Conservation (phyloP, 2,888 invertebrate species). For the Agyllia agylla region DNA sequence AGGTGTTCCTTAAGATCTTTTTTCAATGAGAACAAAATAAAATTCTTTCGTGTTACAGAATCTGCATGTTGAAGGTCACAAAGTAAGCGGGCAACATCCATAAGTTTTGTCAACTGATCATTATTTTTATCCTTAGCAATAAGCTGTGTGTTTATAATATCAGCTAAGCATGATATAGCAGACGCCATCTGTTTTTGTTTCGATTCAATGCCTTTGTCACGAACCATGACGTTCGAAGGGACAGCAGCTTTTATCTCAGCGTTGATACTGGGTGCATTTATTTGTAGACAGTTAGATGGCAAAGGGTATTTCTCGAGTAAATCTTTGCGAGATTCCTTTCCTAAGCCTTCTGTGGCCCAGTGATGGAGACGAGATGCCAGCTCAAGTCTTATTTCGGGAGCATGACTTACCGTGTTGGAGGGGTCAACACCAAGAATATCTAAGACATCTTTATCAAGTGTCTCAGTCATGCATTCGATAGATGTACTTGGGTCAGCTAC, state of each 20-base stretch:
- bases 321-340: background rate
- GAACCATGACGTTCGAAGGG: too few relatives aligned
- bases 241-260: too few relatives aligned
- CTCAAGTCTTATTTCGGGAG: background rate
- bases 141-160: background rate
- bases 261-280: background rate
- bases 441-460: background rate
- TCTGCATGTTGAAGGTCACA: background rate
- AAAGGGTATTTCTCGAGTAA: background rate
- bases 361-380: background rate
- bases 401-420: background rate
- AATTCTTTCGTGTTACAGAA: background rate
- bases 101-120: background rate
- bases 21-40: background rate
- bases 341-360: background rate
- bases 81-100: background rate
- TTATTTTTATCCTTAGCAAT: background rate
- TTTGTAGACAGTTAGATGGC: background rate
- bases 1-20: background rate
- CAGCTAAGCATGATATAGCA: constrained; percentile 36
- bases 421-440: background rate
- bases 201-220: too few relatives aligned
- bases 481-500: background rate
- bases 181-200: background rate
- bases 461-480: background rate